Conservation (phyloP, 1,140 invertebrate species). For the Homarus americanus region DNA sequence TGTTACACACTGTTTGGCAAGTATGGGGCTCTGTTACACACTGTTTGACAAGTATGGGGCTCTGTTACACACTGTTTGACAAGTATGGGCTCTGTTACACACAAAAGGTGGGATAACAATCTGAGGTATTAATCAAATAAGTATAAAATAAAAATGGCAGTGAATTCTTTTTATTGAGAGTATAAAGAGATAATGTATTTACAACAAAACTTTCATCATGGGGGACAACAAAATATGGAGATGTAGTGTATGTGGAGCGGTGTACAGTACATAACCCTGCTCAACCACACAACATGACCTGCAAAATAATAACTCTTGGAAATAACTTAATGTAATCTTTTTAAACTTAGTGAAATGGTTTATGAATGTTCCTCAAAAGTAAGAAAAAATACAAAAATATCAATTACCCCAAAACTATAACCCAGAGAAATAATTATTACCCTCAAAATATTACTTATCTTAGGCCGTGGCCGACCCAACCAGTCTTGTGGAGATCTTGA, state of each 20-base stretch:
- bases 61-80: too few species aligned
- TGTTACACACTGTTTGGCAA: too few species aligned
- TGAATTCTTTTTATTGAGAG: neutral
- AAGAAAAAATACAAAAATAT: slow-evolving; percentile 10
- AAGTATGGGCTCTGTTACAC: too few species aligned
- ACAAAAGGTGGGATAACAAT: too few species aligned
- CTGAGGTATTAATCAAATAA: neutral
- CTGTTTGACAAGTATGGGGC: too few species aligned
- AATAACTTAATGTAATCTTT: neutral
- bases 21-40: too few species aligned
- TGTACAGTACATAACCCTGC: neutral
- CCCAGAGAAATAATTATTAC: neutral
- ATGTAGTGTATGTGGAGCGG: neutral
- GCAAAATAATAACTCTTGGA: too few species aligned
- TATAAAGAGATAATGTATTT: neutral
- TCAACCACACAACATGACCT: too few species aligned
- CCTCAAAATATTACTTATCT: neutral
- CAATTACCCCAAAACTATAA: neutral
- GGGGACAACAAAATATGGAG: neutral
- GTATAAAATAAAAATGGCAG: neutral
- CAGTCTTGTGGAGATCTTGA: neutral
- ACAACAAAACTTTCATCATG: neutral
- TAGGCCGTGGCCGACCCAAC: neutral
- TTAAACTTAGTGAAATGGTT: neutral
- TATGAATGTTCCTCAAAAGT: neutral